Evolutionary conservation across 1,140 invertebrate species (phyloP).

Genomic region (Leptestheria dahalacensis): DNA sequence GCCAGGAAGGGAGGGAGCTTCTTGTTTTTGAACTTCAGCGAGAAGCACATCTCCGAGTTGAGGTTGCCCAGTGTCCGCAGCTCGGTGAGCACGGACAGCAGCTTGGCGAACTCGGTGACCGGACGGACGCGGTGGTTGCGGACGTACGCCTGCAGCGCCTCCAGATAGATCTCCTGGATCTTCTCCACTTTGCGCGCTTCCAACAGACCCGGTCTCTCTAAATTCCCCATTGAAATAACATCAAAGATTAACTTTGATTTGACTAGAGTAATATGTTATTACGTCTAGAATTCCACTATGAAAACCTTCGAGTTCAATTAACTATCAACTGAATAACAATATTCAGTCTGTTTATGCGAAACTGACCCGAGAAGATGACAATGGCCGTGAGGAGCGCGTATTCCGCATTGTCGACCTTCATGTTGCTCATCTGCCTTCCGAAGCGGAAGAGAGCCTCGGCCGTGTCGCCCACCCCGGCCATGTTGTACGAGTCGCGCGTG

Average conservation of each 20-base stretch:
- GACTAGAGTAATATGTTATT: too few species aligned
- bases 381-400: constrained; percentile 92
- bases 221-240: not conserved
- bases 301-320: too few species aligned
- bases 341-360: not conserved
- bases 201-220: constrained; percentile 77
- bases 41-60: constrained; percentile 92
- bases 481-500: constrained; percentile 73
- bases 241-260: too few species aligned
- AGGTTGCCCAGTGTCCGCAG: constrained; percentile 85
- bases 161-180: constrained; percentile 89
- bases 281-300: too few species aligned
- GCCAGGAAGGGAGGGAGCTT: constrained; percentile 84
- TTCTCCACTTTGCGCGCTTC: constrained; percentile 85
- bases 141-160: constrained; percentile 49
- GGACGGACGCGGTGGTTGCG: constrained; percentile 45
- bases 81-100: constrained; percentile 83
- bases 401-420: constrained; percentile 83
- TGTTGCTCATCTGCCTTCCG: constrained; percentile 33
- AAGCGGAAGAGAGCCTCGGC: constrained; percentile 75
- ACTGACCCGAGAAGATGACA: constrained; percentile 86
- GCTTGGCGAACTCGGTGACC: constrained; percentile 68
- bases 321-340: not conserved
- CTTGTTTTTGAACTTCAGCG: constrained; percentile 84
- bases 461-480: constrained; percentile 77